Evolutionary conservation across 2,797 vertebrate species (phyloP), one percentile per base, ranked within the genome.

Genomic region (Austrolebias charrua): DNA sequence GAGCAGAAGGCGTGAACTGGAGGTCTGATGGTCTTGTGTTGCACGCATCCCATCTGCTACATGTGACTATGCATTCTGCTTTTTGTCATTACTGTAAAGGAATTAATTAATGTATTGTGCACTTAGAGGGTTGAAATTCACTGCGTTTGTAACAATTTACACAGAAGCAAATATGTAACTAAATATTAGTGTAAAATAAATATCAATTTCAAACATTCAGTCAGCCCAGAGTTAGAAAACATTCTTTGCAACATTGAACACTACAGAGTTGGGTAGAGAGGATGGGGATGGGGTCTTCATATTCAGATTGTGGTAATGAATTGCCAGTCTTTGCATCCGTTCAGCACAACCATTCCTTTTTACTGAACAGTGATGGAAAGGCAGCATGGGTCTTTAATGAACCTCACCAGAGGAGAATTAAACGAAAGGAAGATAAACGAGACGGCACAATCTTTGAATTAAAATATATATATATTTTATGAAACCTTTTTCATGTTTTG

Each of bases 311-410:
- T 70, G 42, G 71, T 82, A 87, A 90, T 89, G 81, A 88, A 87
- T 88, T 88, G 75, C 71, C 66, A 65, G 75, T 68, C 73, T 88
- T 84, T 87, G 82, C 80, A 85, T 91, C 87, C 79, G 82, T 83
- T 85, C 74, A 73, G 66, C 67, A 65, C 80, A 75, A 78, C 76
- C 66, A 79, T 87, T 86, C 62, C 69, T 70, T 84, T 74, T 69
- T 66, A 78, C 75, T 86, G 78, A 75, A 75, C 73, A 75, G 69
- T 86, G 71, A 87, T 89, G 85, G 79, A 88, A 85, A 83, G 84
- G 81, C 82, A 84, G 63, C 53, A 13, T 42, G 63, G 66, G 75
- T 77, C 80, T 86, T 83, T 78, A 88, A 86, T 87, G 82, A 86
- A 86, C 81, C 79, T 78, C 45, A 55, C 55, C 69, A 68, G 66